These are phyloP conservation scores for Drosophila niveifrons DNA, from an alignment of 2,888 invertebrate species.

Conservation along the genomic window DNA sequence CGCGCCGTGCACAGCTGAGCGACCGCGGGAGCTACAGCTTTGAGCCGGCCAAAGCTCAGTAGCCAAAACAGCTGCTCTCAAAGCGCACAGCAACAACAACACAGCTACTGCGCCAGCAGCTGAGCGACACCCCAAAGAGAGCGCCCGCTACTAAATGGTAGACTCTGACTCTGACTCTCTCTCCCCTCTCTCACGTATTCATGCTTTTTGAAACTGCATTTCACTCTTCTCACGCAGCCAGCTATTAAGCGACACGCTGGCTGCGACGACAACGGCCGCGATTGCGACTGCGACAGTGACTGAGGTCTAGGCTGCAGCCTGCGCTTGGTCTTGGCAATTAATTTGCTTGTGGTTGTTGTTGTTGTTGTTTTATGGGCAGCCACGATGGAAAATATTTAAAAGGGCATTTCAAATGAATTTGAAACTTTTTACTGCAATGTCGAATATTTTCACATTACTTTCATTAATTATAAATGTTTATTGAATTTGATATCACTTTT, in stretches of 20 bases:
- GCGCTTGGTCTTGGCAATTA: slow-evolving; percentile 58
- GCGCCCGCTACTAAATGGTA: slow-evolving; percentile 5
- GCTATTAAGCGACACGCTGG: slow-evolving; percentile 19
- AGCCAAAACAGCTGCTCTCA: slow-evolving; percentile 45
- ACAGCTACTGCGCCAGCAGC: slow-evolving; percentile 40
- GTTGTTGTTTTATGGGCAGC: slow-evolving; percentile 13
- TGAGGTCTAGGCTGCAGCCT: slow-evolving; percentile 39
- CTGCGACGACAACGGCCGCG: slow-evolving; percentile 1
- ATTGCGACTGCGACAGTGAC: slow-evolving; percentile 3
- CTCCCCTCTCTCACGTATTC: slow-evolving; percentile 18
- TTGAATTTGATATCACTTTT: not conserved
- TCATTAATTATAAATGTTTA: not conserved
- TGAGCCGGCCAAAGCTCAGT: slow-evolving; percentile 56
- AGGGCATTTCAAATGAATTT: not conserved
- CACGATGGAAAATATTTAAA: slow-evolving; percentile 3
- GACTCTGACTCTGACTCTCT: slow-evolving; percentile 16
- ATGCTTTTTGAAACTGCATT: slow-evolving; percentile 56
- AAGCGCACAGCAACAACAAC: slow-evolving; percentile 22
- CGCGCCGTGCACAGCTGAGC: slow-evolving; percentile 52
- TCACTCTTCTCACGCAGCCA: slow-evolving; percentile 45
- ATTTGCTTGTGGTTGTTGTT: slow-evolving; percentile 32
- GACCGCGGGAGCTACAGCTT: slow-evolving; percentile 34
- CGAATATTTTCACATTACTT: slow-evolving; percentile 1
- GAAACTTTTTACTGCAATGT: not conserved
- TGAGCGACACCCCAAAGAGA: slow-evolving; percentile 38